These are phyloP conservation scores for Standfussiana lucernea DNA, from an alignment of 2,888 invertebrate species.

Conservation along the genomic window DNA sequence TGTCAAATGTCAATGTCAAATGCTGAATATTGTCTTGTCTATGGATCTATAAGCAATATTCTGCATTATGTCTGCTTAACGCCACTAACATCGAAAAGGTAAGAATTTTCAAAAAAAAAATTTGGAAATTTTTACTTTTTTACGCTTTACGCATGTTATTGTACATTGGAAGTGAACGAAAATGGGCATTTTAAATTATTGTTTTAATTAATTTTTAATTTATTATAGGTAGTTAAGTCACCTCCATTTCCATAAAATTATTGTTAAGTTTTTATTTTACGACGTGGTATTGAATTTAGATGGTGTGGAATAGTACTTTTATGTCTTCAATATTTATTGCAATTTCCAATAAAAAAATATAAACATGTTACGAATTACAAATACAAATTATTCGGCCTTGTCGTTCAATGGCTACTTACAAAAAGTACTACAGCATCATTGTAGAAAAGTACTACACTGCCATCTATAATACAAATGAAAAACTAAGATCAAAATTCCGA, in stretches of 20 bases:
- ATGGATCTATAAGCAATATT: constrained; percentile 65
- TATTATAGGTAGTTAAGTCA: constrained; percentile 70
- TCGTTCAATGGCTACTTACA: too few relatives aligned
- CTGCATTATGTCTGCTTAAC: constrained; percentile 67
- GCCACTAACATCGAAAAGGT: constrained; percentile 83
- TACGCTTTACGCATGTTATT: constrained; percentile 75
- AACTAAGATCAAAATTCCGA: too few relatives aligned
- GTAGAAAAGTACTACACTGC: too few relatives aligned
- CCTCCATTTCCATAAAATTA: constrained; percentile 88
- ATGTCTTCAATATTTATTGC: too few relatives aligned
- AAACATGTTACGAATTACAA: too few relatives aligned
- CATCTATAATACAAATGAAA: too few relatives aligned
- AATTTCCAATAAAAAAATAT: too few relatives aligned
- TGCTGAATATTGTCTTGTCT: constrained; percentile 53
- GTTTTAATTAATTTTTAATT: constrained; percentile 34
- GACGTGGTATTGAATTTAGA: constrained; percentile 49
- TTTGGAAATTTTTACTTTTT: constrained; percentile 79
- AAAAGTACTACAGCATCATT: too few relatives aligned
- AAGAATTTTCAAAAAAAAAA: constrained; percentile 75
- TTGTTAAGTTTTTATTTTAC: constrained; percentile 38
- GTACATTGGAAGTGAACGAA: constrained; percentile 77
- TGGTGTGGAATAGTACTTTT: constrained; percentile 28
- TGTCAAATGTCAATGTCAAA: constrained; percentile 73
- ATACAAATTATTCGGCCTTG: too few relatives aligned
- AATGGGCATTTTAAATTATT: constrained; percentile 88